phyloP scores from a whole-genome alignment of 2,888 invertebrate species.

The Bombyx huttoni region DNA sequence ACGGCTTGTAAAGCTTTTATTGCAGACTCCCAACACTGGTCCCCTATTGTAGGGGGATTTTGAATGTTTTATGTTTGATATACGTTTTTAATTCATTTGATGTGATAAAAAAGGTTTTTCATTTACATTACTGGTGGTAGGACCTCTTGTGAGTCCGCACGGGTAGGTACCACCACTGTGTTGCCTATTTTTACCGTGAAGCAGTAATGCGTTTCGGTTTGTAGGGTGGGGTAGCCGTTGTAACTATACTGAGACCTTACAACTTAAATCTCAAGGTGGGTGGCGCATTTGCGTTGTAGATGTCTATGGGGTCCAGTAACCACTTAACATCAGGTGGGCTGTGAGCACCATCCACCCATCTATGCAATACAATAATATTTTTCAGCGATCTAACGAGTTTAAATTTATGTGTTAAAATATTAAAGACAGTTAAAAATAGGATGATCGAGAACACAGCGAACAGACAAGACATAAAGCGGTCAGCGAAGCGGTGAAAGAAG shows the following conservation, averaged over 20 bases:
- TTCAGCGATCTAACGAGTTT: not conserved
- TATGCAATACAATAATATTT: not conserved
- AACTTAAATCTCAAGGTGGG: too few relatives aligned
- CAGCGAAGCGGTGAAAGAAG: slow-evolving; percentile 29
- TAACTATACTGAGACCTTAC: too few relatives aligned
- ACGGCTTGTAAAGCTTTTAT: slow-evolving; percentile 28
- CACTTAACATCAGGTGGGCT: too few relatives aligned
- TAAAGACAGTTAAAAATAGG: slow-evolving; percentile 11
- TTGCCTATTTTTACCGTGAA: too few relatives aligned
- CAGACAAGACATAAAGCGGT: slow-evolving; percentile 26
- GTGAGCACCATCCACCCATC: too few relatives aligned
- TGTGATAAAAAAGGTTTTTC: not conserved
- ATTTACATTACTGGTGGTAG: not conserved
- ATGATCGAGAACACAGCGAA: slow-evolving; percentile 14
- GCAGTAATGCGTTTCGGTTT: too few relatives aligned
- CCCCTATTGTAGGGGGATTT: slow-evolving; percentile 6
- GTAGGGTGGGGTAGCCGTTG: too few relatives aligned
- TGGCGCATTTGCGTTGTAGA: too few relatives aligned
- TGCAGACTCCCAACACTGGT: slow-evolving; percentile 23
- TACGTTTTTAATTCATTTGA: not conserved
- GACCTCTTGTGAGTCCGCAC: too few relatives aligned
- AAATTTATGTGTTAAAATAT: not conserved
- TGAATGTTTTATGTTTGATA: not conserved
- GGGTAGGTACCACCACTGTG: too few relatives aligned
- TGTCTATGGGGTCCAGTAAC: too few relatives aligned